Conservation (phyloP, 2,888 invertebrate genomes). For the Hypena proboscidalis region DNA sequence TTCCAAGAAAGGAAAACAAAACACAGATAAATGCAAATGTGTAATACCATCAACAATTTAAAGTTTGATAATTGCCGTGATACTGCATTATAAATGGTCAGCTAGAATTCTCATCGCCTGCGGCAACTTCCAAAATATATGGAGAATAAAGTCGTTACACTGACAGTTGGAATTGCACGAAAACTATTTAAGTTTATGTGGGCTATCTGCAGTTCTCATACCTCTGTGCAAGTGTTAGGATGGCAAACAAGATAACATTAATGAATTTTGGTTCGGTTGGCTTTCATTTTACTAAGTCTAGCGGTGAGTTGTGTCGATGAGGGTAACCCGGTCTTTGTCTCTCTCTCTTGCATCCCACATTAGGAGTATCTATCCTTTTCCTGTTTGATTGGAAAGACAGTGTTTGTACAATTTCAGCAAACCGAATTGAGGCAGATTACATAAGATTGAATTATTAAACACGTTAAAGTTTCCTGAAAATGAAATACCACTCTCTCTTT, state of each 20-base stretch:
- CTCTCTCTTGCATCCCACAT: slow-evolving; percentile 35
- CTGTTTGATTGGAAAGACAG: slow-evolving; percentile 46
- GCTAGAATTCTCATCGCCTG: too few relatives aligned
- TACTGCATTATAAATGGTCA: too few relatives aligned
- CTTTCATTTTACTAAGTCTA: slow-evolving; percentile 71
- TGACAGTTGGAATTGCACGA: slow-evolving; percentile 22
- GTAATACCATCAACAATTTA: too few relatives aligned
- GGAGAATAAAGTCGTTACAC: slow-evolving; percentile 21
- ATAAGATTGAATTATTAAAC: slow-evolving; percentile 15
- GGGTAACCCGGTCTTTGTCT: slow-evolving; percentile 52
- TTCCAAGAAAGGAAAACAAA: too few relatives aligned
- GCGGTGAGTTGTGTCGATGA: slow-evolving; percentile 53
- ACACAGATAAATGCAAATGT: too few relatives aligned
- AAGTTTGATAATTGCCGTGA: too few relatives aligned
- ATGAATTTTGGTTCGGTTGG: slow-evolving; percentile 71
- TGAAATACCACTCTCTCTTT: too few relatives aligned
- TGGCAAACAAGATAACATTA: slow-evolving; percentile 69
- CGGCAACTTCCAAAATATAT: too few relatives aligned
- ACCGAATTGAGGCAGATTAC: slow-evolving; percentile 39
- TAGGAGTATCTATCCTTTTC: slow-evolving; percentile 18
- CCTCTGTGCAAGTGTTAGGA: slow-evolving; percentile 55
- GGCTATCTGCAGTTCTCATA: slow-evolving; percentile 52
- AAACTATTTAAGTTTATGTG: slow-evolving; percentile 33
- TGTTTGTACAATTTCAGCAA: slow-evolving; percentile 42
- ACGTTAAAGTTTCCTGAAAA: too few relatives aligned